phyloP scores from a whole-genome alignment of 2,113 vertebrate species.

The Zingel zingel region DNA sequence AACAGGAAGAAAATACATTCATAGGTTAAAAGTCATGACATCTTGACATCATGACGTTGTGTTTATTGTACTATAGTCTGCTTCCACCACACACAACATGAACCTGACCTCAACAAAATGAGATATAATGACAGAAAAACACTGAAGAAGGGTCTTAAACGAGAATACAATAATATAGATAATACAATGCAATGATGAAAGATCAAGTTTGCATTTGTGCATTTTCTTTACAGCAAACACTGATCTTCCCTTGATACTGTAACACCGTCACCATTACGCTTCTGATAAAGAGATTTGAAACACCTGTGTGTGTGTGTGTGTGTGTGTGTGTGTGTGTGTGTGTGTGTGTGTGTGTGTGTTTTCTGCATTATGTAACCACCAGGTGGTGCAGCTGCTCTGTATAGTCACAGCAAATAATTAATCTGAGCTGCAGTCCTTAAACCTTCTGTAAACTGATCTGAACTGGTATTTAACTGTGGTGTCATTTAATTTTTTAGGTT shows the following conservation, averaged over 20 bases:
- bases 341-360: constrained; percentile 6
- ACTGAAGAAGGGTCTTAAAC: not conserved
- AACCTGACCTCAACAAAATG: not conserved
- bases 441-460: not conserved
- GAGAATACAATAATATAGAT: no score
- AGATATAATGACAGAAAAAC: not conserved
- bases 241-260: no score
- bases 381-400: constrained; percentile 63
- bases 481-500: not conserved
- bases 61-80: not conserved
- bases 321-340: constrained; percentile 13
- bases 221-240: no score
- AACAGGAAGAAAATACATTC: no score
- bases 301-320: not conserved
- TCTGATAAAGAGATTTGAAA: not conserved
- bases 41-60: not conserved
- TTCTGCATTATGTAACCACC: constrained; percentile 15
- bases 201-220: not conserved
- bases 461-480: not conserved
- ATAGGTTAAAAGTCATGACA: no score
- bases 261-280: not conserved
- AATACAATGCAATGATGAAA: no score
- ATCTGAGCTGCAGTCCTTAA: not conserved
- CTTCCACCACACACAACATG: not conserved
- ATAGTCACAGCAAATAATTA: not conserved